A percentile compares a stretch with the other conserved stretches of the same genome.
These are phyloP conservation scores for Formica exsecta DNA, from an alignment of 1,140 invertebrate species.

Conservation along the genomic window DNA sequence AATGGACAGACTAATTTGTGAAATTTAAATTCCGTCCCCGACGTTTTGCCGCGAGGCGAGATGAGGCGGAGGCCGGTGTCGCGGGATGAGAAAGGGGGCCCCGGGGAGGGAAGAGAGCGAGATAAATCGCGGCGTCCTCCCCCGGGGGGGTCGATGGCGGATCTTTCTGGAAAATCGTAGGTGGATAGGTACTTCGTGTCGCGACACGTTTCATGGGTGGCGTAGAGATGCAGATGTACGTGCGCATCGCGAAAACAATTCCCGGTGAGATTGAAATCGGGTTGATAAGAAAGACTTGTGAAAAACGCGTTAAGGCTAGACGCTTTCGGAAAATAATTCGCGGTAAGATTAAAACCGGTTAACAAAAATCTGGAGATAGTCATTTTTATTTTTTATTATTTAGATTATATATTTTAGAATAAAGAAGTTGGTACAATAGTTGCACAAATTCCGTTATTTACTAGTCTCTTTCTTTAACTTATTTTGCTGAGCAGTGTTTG, in stretches of 20 bases:
- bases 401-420: neutral
- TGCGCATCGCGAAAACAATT: conserved; percentile 46
- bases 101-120: conserved; percentile 18
- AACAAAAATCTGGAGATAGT: neutral
- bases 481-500: neutral
- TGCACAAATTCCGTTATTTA: neutral
- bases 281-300: neutral
- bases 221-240: conserved; percentile 5
- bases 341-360: neutral
- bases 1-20: conserved; percentile 86
- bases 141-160: conserved; percentile 52
- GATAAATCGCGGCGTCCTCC: conserved; percentile 66
- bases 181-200: conserved; percentile 57
- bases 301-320: neutral
- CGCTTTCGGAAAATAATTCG: conserved; percentile 14
- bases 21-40: conserved; percentile 86
- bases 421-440: neutral
- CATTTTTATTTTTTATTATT: neutral
- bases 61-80: conserved; percentile 50
- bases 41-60: conserved; percentile 77
- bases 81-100: neutral
- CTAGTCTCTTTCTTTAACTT: neutral
- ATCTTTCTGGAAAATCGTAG: conserved; percentile 82
- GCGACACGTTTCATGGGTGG: conserved; percentile 46
- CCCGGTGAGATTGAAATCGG: conserved; percentile 36